A percentile compares a stretch with the other conserved stretches of the same genome.
Evolutionary conservation across 2,888 invertebrate genomes (phyloP).

Genomic region (Unio delphinus): DNA sequence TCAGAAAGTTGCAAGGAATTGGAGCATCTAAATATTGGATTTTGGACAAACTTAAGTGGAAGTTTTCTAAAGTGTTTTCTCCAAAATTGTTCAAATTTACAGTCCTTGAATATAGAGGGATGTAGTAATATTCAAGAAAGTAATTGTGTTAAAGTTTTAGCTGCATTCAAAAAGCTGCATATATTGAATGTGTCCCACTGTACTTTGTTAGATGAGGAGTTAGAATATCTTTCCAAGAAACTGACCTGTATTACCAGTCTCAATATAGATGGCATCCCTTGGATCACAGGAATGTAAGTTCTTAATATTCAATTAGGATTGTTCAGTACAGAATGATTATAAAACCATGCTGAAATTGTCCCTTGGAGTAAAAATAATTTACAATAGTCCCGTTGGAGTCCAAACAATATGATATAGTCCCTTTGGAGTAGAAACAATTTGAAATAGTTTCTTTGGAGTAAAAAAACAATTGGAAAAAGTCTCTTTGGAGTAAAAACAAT

Average conservation of each 20-base stretch:
- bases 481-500: too few species aligned
- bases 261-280: constrained; percentile 55
- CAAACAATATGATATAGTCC: too few species aligned
- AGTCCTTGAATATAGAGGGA: constrained; percentile 50
- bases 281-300: constrained; percentile 48
- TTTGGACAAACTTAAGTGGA: constrained; percentile 40
- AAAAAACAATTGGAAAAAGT: too few species aligned
- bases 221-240: constrained; percentile 33
- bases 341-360: too few species aligned
- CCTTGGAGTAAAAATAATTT: too few species aligned
- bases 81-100: constrained; percentile 37
- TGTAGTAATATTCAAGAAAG: constrained; percentile 36
- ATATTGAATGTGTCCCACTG: constrained; percentile 55
- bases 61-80: constrained; percentile 37
- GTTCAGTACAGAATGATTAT: neutral
- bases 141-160: constrained; percentile 29
- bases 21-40: constrained; percentile 47
- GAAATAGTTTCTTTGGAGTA: too few species aligned
- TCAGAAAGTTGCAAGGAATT: constrained; percentile 38
- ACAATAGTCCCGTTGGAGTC: too few species aligned
- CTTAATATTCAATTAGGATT: neutral
- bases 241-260: constrained; percentile 33
- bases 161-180: constrained; percentile 23
- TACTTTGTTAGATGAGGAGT: constrained; percentile 37
- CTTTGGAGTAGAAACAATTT: too few species aligned